phyloP scores from a whole-genome alignment of 1,140 invertebrate species.

The Capitella teleta region DNA sequence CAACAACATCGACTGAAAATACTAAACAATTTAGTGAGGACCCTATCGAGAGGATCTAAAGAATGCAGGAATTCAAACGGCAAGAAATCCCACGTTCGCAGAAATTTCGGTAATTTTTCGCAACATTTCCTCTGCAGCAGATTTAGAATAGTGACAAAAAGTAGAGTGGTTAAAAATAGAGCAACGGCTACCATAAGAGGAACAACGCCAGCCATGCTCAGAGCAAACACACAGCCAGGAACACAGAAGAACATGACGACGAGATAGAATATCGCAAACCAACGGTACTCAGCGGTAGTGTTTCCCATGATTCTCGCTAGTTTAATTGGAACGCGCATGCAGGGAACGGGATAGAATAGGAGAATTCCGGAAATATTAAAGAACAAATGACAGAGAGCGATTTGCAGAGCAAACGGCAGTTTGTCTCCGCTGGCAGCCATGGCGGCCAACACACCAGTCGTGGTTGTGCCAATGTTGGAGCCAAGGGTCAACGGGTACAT shows the following conservation, averaged over 20 bases:
- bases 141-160: no score
- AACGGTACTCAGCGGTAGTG: constrained; percentile 47
- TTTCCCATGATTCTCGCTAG: constrained; percentile 47
- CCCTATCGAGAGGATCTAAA: constrained; percentile 40
- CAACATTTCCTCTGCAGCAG: no score
- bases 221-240: constrained; percentile 42
- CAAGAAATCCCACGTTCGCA: constrained; percentile 47
- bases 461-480: constrained; percentile 54
- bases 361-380: constrained; percentile 55
- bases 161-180: background rate
- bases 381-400: constrained; percentile 44
- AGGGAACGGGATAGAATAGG: constrained; percentile 52
- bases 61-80: constrained; percentile 45
- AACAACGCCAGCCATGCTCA: constrained; percentile 35
- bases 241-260: constrained; percentile 47
- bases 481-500: constrained; percentile 54
- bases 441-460: constrained; percentile 48
- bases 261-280: constrained; percentile 51
- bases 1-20: no score
- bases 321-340: constrained; percentile 47
- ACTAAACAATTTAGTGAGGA: no score
- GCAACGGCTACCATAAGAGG: constrained; percentile 19
- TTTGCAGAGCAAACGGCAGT: background rate
- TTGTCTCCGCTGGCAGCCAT: constrained; percentile 35
- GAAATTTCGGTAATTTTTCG: no score